phyloP scores from a whole-genome alignment of 2,888 invertebrate genomes.

The Podabrus alpinus region DNA sequence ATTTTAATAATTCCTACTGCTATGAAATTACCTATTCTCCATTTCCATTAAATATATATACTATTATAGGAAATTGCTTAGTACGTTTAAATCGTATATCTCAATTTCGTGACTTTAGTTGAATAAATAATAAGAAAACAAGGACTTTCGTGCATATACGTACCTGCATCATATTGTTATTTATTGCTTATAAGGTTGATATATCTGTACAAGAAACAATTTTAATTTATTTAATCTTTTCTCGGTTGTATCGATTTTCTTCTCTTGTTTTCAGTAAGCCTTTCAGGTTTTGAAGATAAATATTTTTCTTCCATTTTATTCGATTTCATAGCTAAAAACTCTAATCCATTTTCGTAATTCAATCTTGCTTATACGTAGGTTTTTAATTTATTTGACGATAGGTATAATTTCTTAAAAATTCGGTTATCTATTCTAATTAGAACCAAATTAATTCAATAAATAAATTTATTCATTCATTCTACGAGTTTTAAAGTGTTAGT shows the following conservation, averaged over 20 bases:
- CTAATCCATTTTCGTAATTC: too few species aligned
- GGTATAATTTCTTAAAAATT: background rate
- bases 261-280: background rate
- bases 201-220: background rate
- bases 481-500: background rate
- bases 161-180: background rate
- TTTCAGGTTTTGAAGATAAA: background rate
- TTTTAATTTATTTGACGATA: background rate
- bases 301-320: background rate
- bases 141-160: background rate
- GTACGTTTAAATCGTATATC: background rate
- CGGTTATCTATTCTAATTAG: background rate
- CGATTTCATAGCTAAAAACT: too few species aligned
- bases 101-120: background rate
- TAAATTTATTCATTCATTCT: background rate
- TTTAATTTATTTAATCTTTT: background rate
- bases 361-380: background rate
- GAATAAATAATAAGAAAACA: background rate
- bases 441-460: background rate
- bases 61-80: background rate
- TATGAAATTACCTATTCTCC: too few species aligned
- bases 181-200: background rate
- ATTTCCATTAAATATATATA: too few species aligned
- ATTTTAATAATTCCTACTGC: background rate
- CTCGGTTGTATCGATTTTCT: background rate